These are phyloP conservation scores for Microctonus hyperodae DNA, from an alignment of 2,888 invertebrate species.

Conservation along the genomic window DNA sequence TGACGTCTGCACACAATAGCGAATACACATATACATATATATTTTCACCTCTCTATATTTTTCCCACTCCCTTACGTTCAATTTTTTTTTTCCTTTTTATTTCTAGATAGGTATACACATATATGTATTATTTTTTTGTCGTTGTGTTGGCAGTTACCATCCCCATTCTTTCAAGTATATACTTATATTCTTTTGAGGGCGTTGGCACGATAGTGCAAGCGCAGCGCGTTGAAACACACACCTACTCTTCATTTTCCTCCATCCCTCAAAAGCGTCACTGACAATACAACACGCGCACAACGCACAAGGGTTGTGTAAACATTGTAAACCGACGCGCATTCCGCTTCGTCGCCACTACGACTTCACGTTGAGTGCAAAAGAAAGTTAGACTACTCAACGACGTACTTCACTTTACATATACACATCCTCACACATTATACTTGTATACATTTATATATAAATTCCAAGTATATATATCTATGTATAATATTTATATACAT, in stretches of 20 bases:
- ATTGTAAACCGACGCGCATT: constrained; percentile 10
- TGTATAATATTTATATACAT: neutral
- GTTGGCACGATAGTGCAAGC: neutral
- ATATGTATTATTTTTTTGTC: neutral
- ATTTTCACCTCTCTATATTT: neutral
- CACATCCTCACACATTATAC: neutral
- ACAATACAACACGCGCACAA: constrained; percentile 31
- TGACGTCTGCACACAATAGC: neutral
- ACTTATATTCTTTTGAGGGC: neutral
- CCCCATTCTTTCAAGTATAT: neutral
- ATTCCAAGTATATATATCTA: too few relatives aligned
- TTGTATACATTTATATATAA: too few relatives aligned
- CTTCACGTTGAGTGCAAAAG: neutral
- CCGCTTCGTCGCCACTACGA: neutral
- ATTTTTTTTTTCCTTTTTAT: neutral
- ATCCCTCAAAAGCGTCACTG: constrained; percentile 8
- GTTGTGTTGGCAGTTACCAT: neutral
- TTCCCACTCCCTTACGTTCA: neutral
- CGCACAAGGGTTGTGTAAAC: constrained; percentile 38
- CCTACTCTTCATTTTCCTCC: neutral
- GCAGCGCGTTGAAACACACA: neutral
- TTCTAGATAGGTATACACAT: neutral
- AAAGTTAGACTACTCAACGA: neutral
- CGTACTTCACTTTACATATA: neutral
- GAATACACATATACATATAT: neutral